Percentiles rank a stretch among this genome's conserved stretches.
phyloP scores from a whole-genome alignment of 2,888 invertebrate species.

The Chironomus riparius region DNA sequence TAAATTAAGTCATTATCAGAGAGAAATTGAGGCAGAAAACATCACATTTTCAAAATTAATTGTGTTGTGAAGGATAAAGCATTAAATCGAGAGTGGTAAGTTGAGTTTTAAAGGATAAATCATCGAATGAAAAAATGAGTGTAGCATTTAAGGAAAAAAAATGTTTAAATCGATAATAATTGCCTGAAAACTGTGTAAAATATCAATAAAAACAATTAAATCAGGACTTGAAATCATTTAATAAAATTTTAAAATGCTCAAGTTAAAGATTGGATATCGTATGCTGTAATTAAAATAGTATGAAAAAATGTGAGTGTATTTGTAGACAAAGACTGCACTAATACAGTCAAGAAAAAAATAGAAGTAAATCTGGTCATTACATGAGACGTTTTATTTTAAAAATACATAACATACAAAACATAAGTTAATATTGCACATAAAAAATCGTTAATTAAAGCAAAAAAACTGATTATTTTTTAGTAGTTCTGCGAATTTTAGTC shows the following conservation, averaged over 20 bases:
- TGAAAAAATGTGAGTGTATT: background rate
- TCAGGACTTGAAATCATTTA: background rate
- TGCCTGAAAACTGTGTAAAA: background rate
- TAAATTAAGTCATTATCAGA: background rate
- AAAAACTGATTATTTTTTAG: background rate
- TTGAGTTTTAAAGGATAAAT: background rate
- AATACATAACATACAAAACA: background rate
- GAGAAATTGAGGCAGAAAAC: background rate
- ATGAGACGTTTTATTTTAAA: background rate
- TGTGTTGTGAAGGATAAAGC: background rate
- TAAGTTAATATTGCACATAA: background rate
- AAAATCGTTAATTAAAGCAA: background rate
- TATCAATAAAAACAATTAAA: background rate
- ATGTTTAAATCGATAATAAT: background rate
- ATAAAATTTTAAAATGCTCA: background rate
- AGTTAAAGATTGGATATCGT: background rate
- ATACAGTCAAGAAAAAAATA: too few relatives aligned
- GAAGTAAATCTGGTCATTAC: too few relatives aligned
- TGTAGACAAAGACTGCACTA: background rate
- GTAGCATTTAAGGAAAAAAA: background rate
- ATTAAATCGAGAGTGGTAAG: background rate
- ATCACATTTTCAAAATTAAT: background rate
- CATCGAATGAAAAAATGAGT: background rate
- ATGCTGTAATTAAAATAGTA: background rate
- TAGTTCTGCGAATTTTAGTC: background rate